These are phyloP conservation scores for Sesamia inferens DNA, from an alignment of 2,888 invertebrate genomes.

Conservation along the genomic window DNA sequence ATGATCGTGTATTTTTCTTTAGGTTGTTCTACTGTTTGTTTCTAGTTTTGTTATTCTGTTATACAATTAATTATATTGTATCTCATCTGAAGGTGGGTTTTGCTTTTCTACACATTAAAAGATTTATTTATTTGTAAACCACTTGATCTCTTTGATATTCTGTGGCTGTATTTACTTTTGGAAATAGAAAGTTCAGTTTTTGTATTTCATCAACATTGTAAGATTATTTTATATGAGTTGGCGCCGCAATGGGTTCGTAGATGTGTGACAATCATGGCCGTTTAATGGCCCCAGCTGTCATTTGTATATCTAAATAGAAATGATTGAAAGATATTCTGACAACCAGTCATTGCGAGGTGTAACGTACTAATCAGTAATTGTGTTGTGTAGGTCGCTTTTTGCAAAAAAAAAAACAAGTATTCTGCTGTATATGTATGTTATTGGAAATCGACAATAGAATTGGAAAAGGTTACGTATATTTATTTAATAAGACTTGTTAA, in stretches of 20 bases:
- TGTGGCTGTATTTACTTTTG: background rate
- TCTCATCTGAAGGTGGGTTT: background rate
- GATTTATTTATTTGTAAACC: background rate
- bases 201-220: background rate
- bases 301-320: background rate
- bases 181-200: background rate
- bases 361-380: background rate
- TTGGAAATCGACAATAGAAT: background rate
- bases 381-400: background rate
- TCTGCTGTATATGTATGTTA: background rate
- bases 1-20: constrained; percentile 13
- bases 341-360: background rate
- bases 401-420: background rate
- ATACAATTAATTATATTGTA: background rate
- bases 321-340: background rate
- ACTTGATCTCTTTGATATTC: background rate
- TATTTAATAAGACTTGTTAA: background rate
- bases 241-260: background rate
- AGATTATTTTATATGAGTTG: background rate
- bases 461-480: background rate
- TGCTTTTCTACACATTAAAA: background rate
- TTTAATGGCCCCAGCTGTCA: background rate
- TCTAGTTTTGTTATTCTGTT: background rate
- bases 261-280: background rate
- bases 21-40: background rate